Conservation (phyloP, 2,888 invertebrate species). For the Caenorhabditis sinica region DNA sequence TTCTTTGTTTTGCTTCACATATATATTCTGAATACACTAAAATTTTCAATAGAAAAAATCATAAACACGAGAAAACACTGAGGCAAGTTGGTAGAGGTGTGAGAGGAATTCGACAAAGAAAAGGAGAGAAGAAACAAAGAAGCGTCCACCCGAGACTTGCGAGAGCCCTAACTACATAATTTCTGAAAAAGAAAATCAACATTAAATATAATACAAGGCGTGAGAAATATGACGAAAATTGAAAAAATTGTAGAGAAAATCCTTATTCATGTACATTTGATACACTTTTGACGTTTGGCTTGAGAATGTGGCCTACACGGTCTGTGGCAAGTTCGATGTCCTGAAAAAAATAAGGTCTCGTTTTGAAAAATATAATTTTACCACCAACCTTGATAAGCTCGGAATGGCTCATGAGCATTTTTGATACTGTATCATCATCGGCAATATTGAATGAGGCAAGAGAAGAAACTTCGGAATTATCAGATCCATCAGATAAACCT, state of each 20-base stretch:
- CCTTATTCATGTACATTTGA: constrained; percentile 49
- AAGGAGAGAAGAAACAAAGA: constrained; percentile 5
- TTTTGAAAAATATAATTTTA: not conserved
- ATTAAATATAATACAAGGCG: not conserved
- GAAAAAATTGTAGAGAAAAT: not conserved
- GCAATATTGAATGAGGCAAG: constrained; percentile 67
- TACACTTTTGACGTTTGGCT: constrained; percentile 65
- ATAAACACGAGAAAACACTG: constrained; percentile 26
- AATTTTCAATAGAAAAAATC: not conserved
- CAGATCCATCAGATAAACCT: constrained; percentile 60
- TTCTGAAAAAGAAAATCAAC: not conserved
- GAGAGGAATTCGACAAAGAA: constrained; percentile 24
- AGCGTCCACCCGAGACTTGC: constrained; percentile 35
- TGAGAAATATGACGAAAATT: too few relatives aligned
- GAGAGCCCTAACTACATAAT: constrained; percentile 21
- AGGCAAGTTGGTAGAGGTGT: constrained; percentile 43
- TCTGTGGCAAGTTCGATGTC: constrained; percentile 74
- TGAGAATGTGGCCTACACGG: constrained; percentile 68
- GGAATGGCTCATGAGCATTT: constrained; percentile 74
- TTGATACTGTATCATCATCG: constrained; percentile 71
- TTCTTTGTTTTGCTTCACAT: not conserved
- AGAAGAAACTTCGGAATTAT: constrained; percentile 70
- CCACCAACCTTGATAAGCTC: constrained; percentile 70
- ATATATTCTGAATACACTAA: not conserved
- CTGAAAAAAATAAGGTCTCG: constrained; percentile 49